Base-by-base conservation (phyloP, 2,113 vertebrate species). In the Nicator chloris region DNA sequence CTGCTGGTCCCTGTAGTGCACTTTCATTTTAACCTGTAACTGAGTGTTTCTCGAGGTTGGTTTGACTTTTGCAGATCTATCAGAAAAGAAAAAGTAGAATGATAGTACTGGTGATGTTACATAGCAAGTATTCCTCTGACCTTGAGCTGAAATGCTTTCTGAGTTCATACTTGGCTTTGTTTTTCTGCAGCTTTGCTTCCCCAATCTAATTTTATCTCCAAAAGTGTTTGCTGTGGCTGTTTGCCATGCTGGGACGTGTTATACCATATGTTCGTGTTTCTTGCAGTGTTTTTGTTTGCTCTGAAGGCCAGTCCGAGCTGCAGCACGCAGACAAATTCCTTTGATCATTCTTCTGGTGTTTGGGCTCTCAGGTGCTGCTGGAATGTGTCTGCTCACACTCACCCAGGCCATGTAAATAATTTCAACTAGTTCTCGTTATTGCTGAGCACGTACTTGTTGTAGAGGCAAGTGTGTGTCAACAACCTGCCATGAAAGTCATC, bases 191-290 rank as follows among this genome's bases (percentile, higher is more conserved):
- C 60, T 91, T 95, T 87, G 75, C 91, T 95, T 92, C 88, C 84
- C 57, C 49, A 71, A 70, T 92, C 90, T 97, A 95, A 95, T 93
- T 94, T 93, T 93, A 72, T 81, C 94, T 94, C 78, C 45, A 49
- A 35, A 96, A 95, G 88, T 54, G 80, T 92, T 93, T 97, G 94
- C 88, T 18, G 10, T 88, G 88, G 93, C 93, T 88, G 76, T 96
- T 95, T 94, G 93, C 90, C 86, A 79, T 49, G 79, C 86, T 92
- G 88, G 85, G 85, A 84, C 94, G 91, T 69, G 79, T 89, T 81
- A 11, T 3, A 70, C 92, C 90, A 94, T 96, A 95, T 96, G 94
- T 68, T 96, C 69, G 0, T 49, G 50, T 95, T 97, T 65, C 95
- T 96, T 95, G 82, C 88, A 77, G 88, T 92, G 80, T 69, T 96